Evolutionary conservation across 2,797 vertebrate genomes (phyloP).

Genomic region (Myotis pilosus): DNA sequence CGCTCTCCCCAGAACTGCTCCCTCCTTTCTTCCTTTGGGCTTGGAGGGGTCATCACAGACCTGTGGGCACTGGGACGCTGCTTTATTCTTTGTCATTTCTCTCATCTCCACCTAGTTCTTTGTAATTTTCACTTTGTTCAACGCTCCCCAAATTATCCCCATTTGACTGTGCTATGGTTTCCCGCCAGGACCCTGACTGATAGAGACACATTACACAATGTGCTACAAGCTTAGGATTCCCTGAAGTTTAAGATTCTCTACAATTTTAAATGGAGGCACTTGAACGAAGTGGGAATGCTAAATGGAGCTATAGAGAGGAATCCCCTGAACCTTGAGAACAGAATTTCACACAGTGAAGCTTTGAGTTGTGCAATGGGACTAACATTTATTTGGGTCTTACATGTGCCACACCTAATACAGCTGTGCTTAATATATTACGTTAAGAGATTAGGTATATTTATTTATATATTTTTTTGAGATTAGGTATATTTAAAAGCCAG

Average conservation of each 20-base stretch:
- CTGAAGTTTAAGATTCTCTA: background rate
- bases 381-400: background rate
- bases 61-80: background rate
- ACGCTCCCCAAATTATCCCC: background rate
- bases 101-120: background rate
- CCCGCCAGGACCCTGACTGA: background rate
- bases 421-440: background rate
- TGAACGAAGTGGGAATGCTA: background rate
- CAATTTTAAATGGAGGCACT: background rate
- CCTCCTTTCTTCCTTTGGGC: background rate
- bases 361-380: background rate
- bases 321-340: background rate
- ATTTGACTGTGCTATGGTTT: background rate
- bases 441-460: background rate
- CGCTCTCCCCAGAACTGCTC: background rate
- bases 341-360: background rate
- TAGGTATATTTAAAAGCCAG: constrained; percentile 3
- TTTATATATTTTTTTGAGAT: background rate
- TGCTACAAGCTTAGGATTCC: background rate
- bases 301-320: background rate
- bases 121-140: background rate
- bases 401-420: background rate
- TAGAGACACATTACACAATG: background rate
- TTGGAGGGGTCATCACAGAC: background rate
- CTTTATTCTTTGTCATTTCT: background rate